Conservation (phyloP, 2,888 invertebrate species). For the Mesorhabditis sp. region DNA sequence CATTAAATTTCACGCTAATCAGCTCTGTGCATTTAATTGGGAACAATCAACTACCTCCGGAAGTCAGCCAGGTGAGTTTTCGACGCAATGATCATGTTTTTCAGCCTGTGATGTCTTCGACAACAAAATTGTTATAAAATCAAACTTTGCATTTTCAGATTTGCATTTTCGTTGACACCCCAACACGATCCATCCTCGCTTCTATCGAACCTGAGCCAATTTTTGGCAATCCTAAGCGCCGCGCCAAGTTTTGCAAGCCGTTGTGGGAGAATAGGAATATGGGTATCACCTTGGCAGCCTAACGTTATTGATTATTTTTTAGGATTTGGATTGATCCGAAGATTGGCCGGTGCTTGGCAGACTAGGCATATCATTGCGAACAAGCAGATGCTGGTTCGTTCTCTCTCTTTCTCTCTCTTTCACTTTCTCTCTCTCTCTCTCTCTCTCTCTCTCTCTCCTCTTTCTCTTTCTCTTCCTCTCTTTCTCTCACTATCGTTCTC, state of each 20-base stretch:
- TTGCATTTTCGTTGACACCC: conserved; percentile 27
- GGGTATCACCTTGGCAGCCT: too few relatives aligned
- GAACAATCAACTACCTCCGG: conserved; percentile 48
- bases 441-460: too few relatives aligned
- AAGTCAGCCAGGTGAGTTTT: conserved; percentile 38
- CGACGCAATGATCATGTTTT: not conserved
- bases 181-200: conserved; percentile 18
- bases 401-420: too few relatives aligned
- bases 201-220: conserved; percentile 20
- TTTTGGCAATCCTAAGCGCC: conserved; percentile 17
- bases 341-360: conserved; percentile 48
- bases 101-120: not conserved
- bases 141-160: conserved; percentile 16
- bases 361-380: conserved; percentile 29
- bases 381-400: conserved; percentile 22
- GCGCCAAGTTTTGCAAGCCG: conserved; percentile 45
- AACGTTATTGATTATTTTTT: not conserved
- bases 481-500: too few relatives aligned
- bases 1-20: conserved; percentile 41
- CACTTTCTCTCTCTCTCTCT: too few relatives aligned
- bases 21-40: conserved; percentile 51
- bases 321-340: conserved; percentile 33
- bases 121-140: not conserved
- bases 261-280: conserved; percentile 45
- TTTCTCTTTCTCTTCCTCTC: too few relatives aligned